Evolutionary conservation across 1,140 invertebrate genomes (phyloP), one percentile per base, ranked within the genome.

Genomic region (Drosophila erecta): DNA sequence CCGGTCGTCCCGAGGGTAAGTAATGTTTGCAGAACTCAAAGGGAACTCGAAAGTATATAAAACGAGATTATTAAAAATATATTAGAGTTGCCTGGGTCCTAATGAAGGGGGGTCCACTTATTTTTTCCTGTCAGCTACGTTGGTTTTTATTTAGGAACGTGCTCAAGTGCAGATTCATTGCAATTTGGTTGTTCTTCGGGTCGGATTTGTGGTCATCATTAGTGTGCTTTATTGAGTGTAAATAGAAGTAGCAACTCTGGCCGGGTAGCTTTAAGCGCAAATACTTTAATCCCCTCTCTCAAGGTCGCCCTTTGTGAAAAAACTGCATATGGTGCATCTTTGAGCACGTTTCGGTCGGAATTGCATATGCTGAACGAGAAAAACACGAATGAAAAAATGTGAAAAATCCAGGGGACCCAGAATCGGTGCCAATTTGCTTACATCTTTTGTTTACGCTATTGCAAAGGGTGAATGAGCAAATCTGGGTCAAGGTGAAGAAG

Each of bases 221-320:
- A 86, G 83, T 86, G 79, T 86, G 83, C 79, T 86, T 87, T 86
- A 86, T 86, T 86, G 87, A 86, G 83, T 86, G 83, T 84, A 86
- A 86, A 79, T 67, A 81, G 51, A 46, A 73, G 71, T 56, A 57
- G 50, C 47, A 40, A 41, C 59, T 65, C 53, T 43, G 33, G 17
- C 37, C 40, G 35, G 33, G 37, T 22, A 33, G 73, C 78, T 76
- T 76, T 57, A 76, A 65, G 62, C 57, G 5, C 59, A 51, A 40
- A 50, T 17, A 38, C 50, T 69, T 69, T 70, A 70, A 70, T 69
- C 49, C 65, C 65, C 22, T 4, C 43, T 51, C 79, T 89, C 83
- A 87, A 86, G 83, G 83, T 86, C 83, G 64, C 38, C 17, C 27
- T 70, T 70, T 70, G 50, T 59, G 56, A 44, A 15, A 41, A 57